These are phyloP conservation scores for Eupleurogrammus muticus DNA, from an alignment of 2,797 vertebrate species.

Conservation along the genomic window DNA sequence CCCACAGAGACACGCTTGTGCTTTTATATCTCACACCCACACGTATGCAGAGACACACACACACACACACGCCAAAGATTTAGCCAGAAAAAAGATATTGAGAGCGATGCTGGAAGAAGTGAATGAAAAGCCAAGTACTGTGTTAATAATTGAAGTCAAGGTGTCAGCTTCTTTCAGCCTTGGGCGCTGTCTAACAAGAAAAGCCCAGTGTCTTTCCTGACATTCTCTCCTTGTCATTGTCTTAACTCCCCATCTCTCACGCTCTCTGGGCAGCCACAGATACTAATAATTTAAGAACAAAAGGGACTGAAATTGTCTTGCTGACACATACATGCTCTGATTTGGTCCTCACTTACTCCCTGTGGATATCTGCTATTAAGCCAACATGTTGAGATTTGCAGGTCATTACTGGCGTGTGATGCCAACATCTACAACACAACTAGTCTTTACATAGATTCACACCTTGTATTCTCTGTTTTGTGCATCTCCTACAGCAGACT, in stretches of 20 bases:
- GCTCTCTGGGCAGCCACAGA: slow-evolving; percentile 15
- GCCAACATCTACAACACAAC: background rate
- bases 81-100: slow-evolving; percentile 2
- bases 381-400: background rate
- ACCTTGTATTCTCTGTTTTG: background rate
- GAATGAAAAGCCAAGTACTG: slow-evolving; percentile 59
- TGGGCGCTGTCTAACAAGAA: slow-evolving; percentile 58
- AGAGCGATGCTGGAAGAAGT: slow-evolving; percentile 10
- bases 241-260: slow-evolving; percentile 7
- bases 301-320: slow-evolving; percentile 5
- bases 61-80: slow-evolving; percentile 13
- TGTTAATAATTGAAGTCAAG: slow-evolving; percentile 71
- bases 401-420: background rate
- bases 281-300: slow-evolving; percentile 40
- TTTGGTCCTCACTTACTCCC: background rate
- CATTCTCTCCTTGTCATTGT: slow-evolving; percentile 10
- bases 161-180: slow-evolving; percentile 65
- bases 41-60: background rate
- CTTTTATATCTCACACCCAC: slow-evolving; percentile 33
- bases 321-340: slow-evolving; percentile 2
- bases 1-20: slow-evolving; percentile 9
- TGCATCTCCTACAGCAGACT: background rate
- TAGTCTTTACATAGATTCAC: background rate
- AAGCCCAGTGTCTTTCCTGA: slow-evolving; percentile 27
- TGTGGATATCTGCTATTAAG: background rate